Evolutionary conservation across 2,888 invertebrate genomes (phyloP), one percentile per base, ranked within the genome.

Genomic region (Euplagia quadripunctaria): DNA sequence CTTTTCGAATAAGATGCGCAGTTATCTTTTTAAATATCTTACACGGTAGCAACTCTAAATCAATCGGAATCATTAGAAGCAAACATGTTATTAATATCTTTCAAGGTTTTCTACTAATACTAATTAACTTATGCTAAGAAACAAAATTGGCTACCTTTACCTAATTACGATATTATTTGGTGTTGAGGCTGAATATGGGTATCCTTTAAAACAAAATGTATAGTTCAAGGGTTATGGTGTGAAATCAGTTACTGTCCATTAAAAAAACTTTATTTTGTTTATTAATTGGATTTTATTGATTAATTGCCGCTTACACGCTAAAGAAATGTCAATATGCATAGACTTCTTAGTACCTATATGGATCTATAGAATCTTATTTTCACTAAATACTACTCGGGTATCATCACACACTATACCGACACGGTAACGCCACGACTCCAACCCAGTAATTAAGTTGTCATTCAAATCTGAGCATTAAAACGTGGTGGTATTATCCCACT

Each of bases 1-100:
- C n/a, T n/a, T 55, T 55, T 55, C n/a, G 58, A 12, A 31, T 12
- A 42, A 43, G n/a, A 68, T 43, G 7, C 55, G 12, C 42, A 68
- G 42, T 42, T 42, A 42, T 4, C n/a, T 17, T 68, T 52, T 55
- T 12, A n/a, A 68, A 14, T 7, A 4, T 52, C 4, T 52, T 14
- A 52, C 42, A 41, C 43, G 43, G 68, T 68, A n/a, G 68, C 68
- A 68, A 43, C 55, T 68, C 43, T n/a, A 43, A 68, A 55, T 68
- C 68, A 68, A 67, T 51, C 67, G 17, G 9, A 52, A 52, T 67
- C 11, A 41, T 67, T 51, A 51, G 8, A 67, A 67, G n/a, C 41
- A 41, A 46, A 67, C 41, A 41, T 41, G 58, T 68, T 66, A 43
- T 68, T 49, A n/a, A 12, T 70, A 51, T 63, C 49, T 51, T 17